These are phyloP conservation scores for Amphilophus citrinellus DNA, from an alignment of 2,113 vertebrate genomes.

Conservation along the genomic window DNA sequence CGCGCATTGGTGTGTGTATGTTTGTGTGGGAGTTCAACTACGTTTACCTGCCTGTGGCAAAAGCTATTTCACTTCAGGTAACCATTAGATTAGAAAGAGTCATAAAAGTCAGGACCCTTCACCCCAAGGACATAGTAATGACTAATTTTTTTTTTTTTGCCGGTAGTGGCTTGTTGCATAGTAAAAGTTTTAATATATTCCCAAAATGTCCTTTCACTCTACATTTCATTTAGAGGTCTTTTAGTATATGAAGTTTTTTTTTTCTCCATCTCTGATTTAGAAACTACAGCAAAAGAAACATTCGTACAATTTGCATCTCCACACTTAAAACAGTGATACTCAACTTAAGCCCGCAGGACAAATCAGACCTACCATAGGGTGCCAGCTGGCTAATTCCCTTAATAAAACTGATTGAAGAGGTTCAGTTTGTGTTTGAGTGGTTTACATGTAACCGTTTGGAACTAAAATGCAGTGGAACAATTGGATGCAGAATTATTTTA, in stretches of 20 bases:
- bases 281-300: conserved; percentile 12
- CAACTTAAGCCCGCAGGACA: neutral
- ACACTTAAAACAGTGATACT: neutral
- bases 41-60: conserved; percentile 63
- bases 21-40: conserved; percentile 44
- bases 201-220: conserved; percentile 14
- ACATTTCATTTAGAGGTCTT: conserved; percentile 13
- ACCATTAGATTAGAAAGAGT: conserved; percentile 66
- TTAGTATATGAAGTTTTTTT: conserved; percentile 4
- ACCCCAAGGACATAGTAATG: conserved; percentile 60
- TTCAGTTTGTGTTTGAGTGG: neutral
- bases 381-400: neutral
- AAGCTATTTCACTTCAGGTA: conserved; percentile 71
- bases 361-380: neutral
- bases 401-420: neutral
- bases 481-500: neutral
- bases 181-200: conserved; percentile 30
- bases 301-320: neutral
- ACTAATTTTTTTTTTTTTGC: conserved; percentile 52
- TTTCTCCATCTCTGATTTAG: neutral
- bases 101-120: conserved; percentile 61
- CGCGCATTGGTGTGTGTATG: neutral
- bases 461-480: neutral
- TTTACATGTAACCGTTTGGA: neutral
- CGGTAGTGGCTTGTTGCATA: conserved; percentile 24